Evolutionary conservation across 2,797 vertebrate species (phyloP).

Genomic region (Semotilus atromaculatus): DNA sequence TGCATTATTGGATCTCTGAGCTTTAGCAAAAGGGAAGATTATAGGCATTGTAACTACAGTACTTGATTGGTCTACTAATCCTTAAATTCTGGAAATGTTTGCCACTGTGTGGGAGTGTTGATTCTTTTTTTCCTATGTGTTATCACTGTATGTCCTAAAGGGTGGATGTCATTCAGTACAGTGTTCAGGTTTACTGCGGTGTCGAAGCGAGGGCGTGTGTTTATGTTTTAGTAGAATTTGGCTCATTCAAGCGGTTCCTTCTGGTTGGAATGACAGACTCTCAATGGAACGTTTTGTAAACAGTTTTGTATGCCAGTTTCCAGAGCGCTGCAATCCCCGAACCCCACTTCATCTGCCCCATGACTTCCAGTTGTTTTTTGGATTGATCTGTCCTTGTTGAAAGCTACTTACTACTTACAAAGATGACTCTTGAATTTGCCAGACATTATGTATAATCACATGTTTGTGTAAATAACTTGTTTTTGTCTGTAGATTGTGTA

Average conservation of each 20-base stretch:
- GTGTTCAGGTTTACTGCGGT: background rate
- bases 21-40: background rate
- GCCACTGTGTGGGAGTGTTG: background rate
- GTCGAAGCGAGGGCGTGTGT: background rate
- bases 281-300: conserved; percentile 14
- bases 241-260: background rate
- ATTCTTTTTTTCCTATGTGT: background rate
- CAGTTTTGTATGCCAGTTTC: background rate
- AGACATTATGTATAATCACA: background rate
- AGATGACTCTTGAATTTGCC: background rate
- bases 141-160: background rate
- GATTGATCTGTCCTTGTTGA: background rate
- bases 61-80: background rate
- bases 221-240: conserved; percentile 7
- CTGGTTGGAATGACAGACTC: background rate
- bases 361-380: background rate
- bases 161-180: background rate
- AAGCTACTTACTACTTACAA: background rate
- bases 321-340: background rate
- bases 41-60: background rate
- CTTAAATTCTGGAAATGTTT: background rate
- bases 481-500: conserved; percentile 86
- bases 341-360: background rate
- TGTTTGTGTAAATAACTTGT: background rate
- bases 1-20: background rate